Percentiles rank a stretch among this genome's conserved stretches.
Evolutionary conservation across 2,113 vertebrate species (phyloP).

Genomic region (Lepidothrix coronata): DNA sequence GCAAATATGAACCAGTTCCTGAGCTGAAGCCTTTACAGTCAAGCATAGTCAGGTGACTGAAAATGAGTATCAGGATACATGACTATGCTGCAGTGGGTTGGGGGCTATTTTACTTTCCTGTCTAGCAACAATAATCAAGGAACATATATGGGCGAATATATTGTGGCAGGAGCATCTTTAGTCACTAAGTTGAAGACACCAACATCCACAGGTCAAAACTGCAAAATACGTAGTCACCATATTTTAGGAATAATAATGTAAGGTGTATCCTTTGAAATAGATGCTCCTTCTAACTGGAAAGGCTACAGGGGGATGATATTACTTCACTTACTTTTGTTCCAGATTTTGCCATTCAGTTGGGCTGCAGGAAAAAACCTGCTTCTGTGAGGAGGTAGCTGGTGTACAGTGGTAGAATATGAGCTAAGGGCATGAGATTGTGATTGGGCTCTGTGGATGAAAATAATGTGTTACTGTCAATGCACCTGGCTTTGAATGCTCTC

Average conservation of each 20-base stretch:
- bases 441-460: not conserved
- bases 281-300: not conserved
- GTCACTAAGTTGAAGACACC: not conserved
- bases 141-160: not conserved
- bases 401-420: not conserved
- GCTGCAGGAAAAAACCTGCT: not conserved
- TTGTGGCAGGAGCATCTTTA: not conserved
- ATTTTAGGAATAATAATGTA: not conserved
- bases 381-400: not conserved
- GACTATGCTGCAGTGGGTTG: not conserved
- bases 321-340: not conserved
- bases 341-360: not conserved
- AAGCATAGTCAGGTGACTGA: not conserved
- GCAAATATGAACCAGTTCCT: not conserved
- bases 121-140: not conserved
- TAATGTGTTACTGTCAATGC: not conserved
- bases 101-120: not conserved
- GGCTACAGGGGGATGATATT: not conserved
- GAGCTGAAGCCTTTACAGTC: not conserved
- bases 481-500: not conserved
- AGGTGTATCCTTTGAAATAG: accelerated
- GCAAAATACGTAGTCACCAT: accelerated
- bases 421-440: not conserved
- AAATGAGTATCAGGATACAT: not conserved
- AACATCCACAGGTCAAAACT: not conserved